phyloP scores from a whole-genome alignment of 2,113 vertebrate genomes.

The Scolopax mira region DNA sequence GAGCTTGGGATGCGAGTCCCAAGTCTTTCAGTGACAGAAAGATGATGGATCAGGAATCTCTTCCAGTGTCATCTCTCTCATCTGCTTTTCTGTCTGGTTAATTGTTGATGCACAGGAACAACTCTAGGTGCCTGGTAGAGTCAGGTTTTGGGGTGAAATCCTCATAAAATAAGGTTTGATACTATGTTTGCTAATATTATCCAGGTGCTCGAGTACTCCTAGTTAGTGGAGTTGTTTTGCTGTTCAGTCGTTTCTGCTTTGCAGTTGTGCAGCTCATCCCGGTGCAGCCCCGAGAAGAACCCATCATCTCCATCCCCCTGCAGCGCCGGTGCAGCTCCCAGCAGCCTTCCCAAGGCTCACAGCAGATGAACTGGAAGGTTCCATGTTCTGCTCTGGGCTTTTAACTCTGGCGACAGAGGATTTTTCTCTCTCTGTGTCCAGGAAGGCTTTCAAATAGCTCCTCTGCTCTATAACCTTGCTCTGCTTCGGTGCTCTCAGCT shows the following conservation, averaged over 20 bases:
- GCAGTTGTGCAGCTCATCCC: not conserved
- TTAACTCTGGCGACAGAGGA: not conserved
- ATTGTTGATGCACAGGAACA: not conserved
- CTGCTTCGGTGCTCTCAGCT: not conserved
- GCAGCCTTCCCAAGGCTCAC: not conserved
- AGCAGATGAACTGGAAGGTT: not conserved
- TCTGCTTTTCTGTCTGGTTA: not conserved
- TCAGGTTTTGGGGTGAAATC: not conserved
- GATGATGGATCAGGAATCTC: not conserved
- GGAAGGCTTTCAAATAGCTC: not conserved
- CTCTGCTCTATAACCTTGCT: not conserved
- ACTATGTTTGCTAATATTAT: not conserved
- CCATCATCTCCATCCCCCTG: not conserved
- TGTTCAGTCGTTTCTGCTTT: not conserved
- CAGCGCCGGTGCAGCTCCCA: not conserved
- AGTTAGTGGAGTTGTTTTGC: not conserved
- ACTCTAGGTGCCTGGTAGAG: not conserved
- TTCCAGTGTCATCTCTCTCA: not conserved
- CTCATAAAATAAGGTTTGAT: not conserved
- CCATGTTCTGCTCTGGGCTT: not conserved
- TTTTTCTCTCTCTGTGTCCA: not conserved
- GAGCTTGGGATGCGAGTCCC: rapidly evolving
- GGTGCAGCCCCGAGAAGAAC: not conserved
- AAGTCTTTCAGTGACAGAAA: not conserved
- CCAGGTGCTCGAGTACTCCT: not conserved